phyloP scores from a whole-genome alignment of 1,140 invertebrate genomes.

The Dreissena polymorpha region DNA sequence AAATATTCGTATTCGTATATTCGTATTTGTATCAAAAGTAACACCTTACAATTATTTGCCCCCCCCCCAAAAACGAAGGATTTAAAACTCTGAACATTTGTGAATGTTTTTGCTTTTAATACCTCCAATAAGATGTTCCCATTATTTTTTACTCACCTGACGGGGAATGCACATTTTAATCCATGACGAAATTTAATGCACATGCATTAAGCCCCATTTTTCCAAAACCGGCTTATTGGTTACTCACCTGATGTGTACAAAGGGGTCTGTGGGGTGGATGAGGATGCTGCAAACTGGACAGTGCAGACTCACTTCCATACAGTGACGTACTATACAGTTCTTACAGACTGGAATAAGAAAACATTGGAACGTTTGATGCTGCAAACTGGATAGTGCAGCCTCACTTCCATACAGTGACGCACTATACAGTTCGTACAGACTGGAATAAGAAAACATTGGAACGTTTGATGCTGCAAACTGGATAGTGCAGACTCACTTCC shows the following conservation, averaged over 20 bases:
- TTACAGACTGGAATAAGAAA: constrained; percentile 56
- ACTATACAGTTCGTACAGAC: constrained; percentile 63
- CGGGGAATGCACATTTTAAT: too few relatives aligned
- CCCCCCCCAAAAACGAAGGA: too few relatives aligned
- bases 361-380: neutral
- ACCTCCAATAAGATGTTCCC: too few relatives aligned
- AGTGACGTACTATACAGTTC: constrained; percentile 60
- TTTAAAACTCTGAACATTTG: too few relatives aligned
- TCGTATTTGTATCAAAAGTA: too few relatives aligned
- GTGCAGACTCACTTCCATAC: constrained; percentile 57
- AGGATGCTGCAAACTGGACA: constrained; percentile 62
- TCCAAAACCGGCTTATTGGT: too few relatives aligned
- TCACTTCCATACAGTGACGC: constrained; percentile 57
- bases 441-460: constrained; percentile 26
- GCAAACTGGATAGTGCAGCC: constrained; percentile 61
- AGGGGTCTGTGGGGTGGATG: constrained; percentile 66
- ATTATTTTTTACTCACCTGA: too few relatives aligned
- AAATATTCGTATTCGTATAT: too few relatives aligned
- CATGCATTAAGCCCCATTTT: too few relatives aligned
- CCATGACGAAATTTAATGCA: too few relatives aligned
- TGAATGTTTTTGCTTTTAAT: too few relatives aligned
- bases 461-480: constrained; percentile 49
- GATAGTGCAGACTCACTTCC: constrained; percentile 60
- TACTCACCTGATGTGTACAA: constrained; percentile 62
- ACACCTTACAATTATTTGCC: too few relatives aligned